phyloP scores from a whole-genome alignment of 2,113 vertebrate genomes.

The Centropus bengalensis region DNA sequence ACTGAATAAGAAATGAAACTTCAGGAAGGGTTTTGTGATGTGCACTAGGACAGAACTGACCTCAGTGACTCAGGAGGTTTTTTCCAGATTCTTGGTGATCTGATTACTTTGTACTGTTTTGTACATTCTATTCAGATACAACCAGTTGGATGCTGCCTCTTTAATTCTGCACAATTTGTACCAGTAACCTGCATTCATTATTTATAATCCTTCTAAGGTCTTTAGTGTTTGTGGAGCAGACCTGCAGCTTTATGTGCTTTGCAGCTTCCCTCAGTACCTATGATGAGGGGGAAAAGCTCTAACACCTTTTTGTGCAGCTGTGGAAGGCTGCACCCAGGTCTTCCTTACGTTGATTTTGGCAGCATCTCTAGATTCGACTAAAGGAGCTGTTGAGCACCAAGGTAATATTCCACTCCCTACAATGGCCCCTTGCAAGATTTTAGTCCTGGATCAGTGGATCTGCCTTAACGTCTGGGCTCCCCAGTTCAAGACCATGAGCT shows the following conservation, averaged over 20 bases:
- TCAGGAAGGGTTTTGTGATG: neutral
- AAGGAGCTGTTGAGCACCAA: neutral
- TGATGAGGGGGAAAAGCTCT: neutral
- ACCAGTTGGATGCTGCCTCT: neutral
- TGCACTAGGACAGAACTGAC: neutral
- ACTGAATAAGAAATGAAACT: neutral
- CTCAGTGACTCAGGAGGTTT: neutral
- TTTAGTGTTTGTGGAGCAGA: neutral
- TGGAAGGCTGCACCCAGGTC: neutral
- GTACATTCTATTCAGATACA: neutral
- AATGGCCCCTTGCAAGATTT: neutral
- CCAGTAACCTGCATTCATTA: neutral
- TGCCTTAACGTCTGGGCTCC: neutral
- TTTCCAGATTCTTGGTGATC: neutral
- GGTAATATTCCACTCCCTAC: neutral
- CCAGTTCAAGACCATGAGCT: neutral
- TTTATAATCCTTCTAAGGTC: neutral
- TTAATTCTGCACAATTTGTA: neutral
- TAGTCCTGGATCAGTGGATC: neutral
- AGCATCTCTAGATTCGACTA: neutral
- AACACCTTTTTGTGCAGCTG: neutral
- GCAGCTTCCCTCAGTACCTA: neutral
- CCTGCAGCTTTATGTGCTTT: neutral
- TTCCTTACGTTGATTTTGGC: fast-evolving
- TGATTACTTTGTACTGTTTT: neutral